phyloP scores from a whole-genome alignment of 2,797 vertebrate species.

The Etheostoma perlongum region DNA sequence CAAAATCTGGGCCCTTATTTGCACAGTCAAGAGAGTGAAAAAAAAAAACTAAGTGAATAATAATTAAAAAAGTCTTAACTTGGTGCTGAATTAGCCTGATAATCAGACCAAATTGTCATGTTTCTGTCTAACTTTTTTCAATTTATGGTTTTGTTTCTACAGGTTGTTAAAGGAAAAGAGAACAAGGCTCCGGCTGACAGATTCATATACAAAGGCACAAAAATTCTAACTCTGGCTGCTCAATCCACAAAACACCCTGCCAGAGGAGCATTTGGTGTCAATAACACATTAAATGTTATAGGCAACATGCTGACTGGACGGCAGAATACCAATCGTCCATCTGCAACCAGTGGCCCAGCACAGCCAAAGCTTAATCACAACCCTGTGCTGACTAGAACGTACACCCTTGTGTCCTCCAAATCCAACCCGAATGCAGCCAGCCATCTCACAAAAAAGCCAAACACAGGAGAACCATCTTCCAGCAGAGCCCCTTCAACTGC shows the following conservation, averaged over 20 bases:
- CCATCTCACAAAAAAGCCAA: constrained; percentile 20
- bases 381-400: constrained; percentile 5
- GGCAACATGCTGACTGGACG: neutral
- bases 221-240: constrained; percentile 8
- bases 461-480: neutral
- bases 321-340: neutral
- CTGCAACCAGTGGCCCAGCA: neutral
- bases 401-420: neutral
- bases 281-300: constrained; percentile 20
- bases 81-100: neutral
- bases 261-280: constrained; percentile 12
- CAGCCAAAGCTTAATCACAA: neutral
- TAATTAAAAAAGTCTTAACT: neutral
- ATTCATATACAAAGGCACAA: constrained; percentile 2
- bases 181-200: constrained; percentile 56
- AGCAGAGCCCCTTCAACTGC: constrained; percentile 15
- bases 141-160: neutral
- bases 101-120: too few species aligned
- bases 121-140: neutral
- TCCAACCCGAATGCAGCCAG: neutral
- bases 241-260: neutral
- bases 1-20: neutral
- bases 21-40: neutral
- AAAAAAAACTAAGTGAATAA: too few species aligned
- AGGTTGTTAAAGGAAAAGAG: constrained; percentile 76